These are phyloP conservation scores for Nipponacmea schrenckii DNA, from an alignment of 2,888 invertebrate species.

Conservation along the genomic window DNA sequence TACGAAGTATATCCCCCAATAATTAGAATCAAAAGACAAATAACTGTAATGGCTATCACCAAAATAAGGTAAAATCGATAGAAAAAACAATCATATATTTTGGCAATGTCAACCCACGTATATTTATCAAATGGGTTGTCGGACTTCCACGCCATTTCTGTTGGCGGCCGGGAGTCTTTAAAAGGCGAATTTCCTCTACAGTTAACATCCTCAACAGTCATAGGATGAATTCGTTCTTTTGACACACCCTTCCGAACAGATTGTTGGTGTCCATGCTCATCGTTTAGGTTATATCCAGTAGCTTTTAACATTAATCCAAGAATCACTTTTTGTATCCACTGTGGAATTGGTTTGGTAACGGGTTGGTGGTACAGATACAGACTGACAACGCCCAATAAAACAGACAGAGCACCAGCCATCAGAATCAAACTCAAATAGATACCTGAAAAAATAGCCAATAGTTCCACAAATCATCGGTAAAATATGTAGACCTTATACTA, in stretches of 20 bases:
- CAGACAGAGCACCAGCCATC: conserved; percentile 30
- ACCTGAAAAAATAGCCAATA: conserved; percentile 31
- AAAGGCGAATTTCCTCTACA: background rate
- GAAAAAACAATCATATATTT: conserved; percentile 9
- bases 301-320: background rate
- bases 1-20: conserved; percentile 1
- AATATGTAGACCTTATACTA: too few relatives aligned
- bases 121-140: background rate
- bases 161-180: background rate
- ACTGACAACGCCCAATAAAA: conserved; percentile 33
- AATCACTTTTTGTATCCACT: conserved; percentile 19
- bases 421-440: conserved; percentile 38
- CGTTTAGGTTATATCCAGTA: background rate
- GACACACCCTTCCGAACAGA: background rate
- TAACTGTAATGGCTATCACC: conserved; percentile 3
- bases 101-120: conserved; percentile 14
- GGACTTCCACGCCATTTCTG: background rate
- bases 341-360: conserved; percentile 19
- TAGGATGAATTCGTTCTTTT: background rate
- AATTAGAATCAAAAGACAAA: conserved; percentile 1
- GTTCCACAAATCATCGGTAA: too few relatives aligned
- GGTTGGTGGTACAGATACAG: conserved; percentile 30
- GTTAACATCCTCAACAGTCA: background rate
- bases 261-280: background rate
- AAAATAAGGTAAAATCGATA: conserved; percentile 9